Base-by-base conservation (phyloP, 2,888 invertebrate genomes). In the Sesia apiformis region DNA sequence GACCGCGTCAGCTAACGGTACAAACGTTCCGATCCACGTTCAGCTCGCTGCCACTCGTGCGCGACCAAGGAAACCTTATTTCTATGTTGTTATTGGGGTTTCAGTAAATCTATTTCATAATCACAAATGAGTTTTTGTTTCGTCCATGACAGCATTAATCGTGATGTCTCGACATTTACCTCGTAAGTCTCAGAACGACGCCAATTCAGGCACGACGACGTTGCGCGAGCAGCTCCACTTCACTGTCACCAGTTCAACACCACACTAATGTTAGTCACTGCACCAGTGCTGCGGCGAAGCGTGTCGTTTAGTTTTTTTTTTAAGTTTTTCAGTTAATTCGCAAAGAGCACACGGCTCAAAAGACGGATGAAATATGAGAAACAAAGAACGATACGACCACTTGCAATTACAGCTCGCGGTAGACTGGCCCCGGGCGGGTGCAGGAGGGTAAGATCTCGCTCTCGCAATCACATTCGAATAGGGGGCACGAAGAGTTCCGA, bases 1-100 rank as follows among this genome's bases (percentile, higher is more conserved):
- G 70, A 74, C 73, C 75, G 77, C 76, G 68, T 76, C 75, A 74
- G 75, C 69, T 84, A 84, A 86, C 86, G 86, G 87, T 83, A 84
- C 72, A 69, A 66, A 67, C 72, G 69, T 76, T 69, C 74, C 66
- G 61, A 76, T 71, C 70, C 70, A 70, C 72, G 71, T 74, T 73
- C 70, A 71, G 65, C 68, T 66, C 68, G 61, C 23, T 51, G 6
- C 5, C 50, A 56, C 46, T 49, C 52, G 49, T 52, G 55, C 57
- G 53, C 38, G 55, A 55, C 53, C 46, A 53, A 42, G 40, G 40
- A 43, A 43, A 52, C 6, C 38, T 39, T 5, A 38, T 50, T 50
- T 46, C 38, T 50, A 49, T 51, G 39, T 51, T 39, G 5, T 51
- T 39, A 42, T 49, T 8, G 39, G 4, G 6, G 6, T 42, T 49